phyloP scores from a whole-genome alignment of 2,113 vertebrate genomes.

The Bubo blakistoni region DNA sequence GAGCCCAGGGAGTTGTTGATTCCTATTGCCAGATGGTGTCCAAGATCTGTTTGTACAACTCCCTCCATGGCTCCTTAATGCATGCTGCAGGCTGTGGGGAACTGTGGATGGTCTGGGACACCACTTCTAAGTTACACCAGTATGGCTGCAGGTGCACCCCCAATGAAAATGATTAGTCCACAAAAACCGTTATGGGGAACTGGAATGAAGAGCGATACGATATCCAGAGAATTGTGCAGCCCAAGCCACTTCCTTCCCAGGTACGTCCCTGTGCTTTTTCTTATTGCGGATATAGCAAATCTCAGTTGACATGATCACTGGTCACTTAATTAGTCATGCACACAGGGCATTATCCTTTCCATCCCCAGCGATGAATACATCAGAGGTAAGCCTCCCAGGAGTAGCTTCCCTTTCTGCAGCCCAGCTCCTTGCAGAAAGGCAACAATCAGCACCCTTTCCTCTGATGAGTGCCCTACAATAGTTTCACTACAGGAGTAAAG shows the following conservation, averaged over 20 bases:
- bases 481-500: neutral
- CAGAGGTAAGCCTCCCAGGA: neutral
- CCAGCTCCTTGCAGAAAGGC: neutral
- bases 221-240: conserved; percentile 28
- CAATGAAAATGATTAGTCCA: conserved; percentile 67
- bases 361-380: neutral
- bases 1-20: neutral
- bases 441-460: neutral
- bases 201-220: conserved; percentile 75
- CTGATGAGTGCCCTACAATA: neutral
- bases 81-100: conserved; percentile 71
- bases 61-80: conserved; percentile 51
- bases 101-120: conserved; percentile 65
- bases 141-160: conserved; percentile 75
- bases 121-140: conserved; percentile 64
- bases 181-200: conserved; percentile 69
- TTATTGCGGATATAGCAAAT: neutral
- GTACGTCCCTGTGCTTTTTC: neutral
- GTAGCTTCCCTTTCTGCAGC: neutral
- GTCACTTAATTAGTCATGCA: neutral
- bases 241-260: conserved; percentile 72
- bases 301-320: neutral
- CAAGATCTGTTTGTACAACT: conserved; percentile 10
- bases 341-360: neutral
- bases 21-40: conserved; percentile 6